Evolutionary conservation across 2,888 invertebrate species (phyloP), one percentile per base, ranked within the genome.

Genomic region (Noctuana brunneofusca): DNA sequence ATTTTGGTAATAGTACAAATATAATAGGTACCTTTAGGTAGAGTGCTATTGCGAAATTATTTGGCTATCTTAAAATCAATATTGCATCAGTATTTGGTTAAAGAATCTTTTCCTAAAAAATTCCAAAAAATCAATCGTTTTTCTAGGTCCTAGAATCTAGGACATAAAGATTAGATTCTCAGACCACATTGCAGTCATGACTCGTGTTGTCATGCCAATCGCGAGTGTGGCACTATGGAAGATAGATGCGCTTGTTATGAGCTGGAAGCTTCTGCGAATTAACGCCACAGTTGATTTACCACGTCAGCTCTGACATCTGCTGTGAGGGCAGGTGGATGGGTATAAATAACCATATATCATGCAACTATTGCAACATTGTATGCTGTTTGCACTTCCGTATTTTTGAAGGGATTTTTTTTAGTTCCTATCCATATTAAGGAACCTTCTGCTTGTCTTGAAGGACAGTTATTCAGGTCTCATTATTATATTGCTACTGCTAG

Each of bases 201-300:
- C 84, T 70, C 78, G 83, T 87, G 87, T 86, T 87, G 84, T 88
- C 87, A 86, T 83, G 86, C 85, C 88, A 86, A 88, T 86, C 41
- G 41, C 41, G 48, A 18, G 11, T 6, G 30, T 48, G 32, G 38
- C 22, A 20, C 52, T 11, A n/a, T 41, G 46, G 60, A 54, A 87
- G 89, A 88, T 88, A 79, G 86, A 89, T 84, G 75, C 69, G 76
- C 74, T 72, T 71, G 78, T 84, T 87, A 87, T 85, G 84, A 83
- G 81, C 75, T 78, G 72, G 71, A 74, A 71, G 84, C 83, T 83
- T 71, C 83, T 75, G 81, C 80, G 73, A 77, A 83, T 70, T 62
- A 62, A 24, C 68, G 63, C 66, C 41, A 49, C 59, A 58, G 58
- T 65, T 66, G 65, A 66, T 68, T 68, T 68, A 69, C 64, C 58